These are phyloP conservation scores for Phyllotis vaccarum DNA, from an alignment of 2,797 vertebrate genomes.

Conservation along the genomic window DNA sequence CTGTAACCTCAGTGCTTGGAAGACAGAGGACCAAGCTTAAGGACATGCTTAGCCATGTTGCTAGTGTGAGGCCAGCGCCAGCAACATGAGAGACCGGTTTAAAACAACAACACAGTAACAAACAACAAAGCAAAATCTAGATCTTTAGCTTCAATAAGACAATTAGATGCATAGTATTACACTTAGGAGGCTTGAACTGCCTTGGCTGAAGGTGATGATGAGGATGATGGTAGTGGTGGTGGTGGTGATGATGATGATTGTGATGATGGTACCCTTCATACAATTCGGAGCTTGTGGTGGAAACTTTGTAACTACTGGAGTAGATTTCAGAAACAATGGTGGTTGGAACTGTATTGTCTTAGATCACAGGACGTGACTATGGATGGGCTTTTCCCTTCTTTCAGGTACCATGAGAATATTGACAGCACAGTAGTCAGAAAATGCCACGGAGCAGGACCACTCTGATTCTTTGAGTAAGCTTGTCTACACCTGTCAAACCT, in stretches of 20 bases:
- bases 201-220: not conserved
- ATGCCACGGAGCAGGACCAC: not conserved
- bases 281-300: not conserved
- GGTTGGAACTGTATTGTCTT: not conserved
- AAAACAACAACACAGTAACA: not conserved
- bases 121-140: not conserved
- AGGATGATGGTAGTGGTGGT: not conserved
- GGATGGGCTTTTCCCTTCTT: not conserved
- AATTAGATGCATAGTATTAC: not conserved
- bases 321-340: not conserved
- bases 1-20: not conserved
- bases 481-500: not conserved
- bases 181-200: too few species aligned
- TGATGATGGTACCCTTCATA: not conserved
- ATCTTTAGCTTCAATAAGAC: not conserved
- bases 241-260: rapidly evolving
- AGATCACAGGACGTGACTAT: not conserved
- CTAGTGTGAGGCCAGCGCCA: not conserved
- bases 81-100: not conserved
- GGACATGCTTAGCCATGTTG: not conserved
- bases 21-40: not conserved
- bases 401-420: not conserved
- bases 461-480: not conserved
- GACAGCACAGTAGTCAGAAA: not conserved
- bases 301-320: not conserved